These are phyloP conservation scores for Siniperca chuatsi DNA, from an alignment of 2,113 vertebrate species.

Conservation along the genomic window DNA sequence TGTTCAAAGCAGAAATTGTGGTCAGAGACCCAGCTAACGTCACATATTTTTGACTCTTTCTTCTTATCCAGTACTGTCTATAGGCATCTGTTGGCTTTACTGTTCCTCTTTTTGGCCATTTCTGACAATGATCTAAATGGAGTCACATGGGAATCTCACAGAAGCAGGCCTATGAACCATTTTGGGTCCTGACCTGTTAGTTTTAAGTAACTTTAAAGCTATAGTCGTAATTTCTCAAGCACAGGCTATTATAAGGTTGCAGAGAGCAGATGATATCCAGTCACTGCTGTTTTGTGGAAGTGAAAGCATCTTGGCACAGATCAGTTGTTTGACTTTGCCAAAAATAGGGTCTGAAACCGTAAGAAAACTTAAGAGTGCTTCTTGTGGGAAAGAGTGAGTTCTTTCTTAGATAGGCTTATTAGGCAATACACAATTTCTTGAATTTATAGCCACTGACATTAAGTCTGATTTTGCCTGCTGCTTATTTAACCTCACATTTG, in stretches of 20 bases:
- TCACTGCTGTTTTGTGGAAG: background rate
- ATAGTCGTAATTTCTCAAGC: constrained; percentile 13
- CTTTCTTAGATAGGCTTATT: constrained; percentile 12
- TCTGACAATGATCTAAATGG: background rate
- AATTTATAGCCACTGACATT: constrained; percentile 10
- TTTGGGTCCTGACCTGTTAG: constrained; percentile 5
- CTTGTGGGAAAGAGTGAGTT: constrained; percentile 23
- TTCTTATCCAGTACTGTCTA: background rate
- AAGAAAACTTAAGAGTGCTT: background rate
- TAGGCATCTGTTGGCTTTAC: background rate
- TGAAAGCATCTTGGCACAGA: constrained; percentile 21
- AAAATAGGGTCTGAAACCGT: constrained; percentile 11
- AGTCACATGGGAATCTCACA: constrained; percentile 7
- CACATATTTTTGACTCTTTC: background rate
- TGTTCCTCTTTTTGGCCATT: background rate
- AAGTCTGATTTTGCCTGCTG: background rate
- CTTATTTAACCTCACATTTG: background rate
- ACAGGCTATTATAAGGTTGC: constrained; percentile 16
- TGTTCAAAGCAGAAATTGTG: background rate
- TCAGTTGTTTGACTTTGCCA: constrained; percentile 29
- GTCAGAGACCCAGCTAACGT: background rate
- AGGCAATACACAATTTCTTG: background rate
- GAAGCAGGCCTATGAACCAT: background rate
- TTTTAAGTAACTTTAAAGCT: constrained; percentile 4
- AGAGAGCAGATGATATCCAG: constrained; percentile 8